phyloP scores from a whole-genome alignment of 2,888 invertebrate species.

The Lepeophtheirus nordmannii region DNA sequence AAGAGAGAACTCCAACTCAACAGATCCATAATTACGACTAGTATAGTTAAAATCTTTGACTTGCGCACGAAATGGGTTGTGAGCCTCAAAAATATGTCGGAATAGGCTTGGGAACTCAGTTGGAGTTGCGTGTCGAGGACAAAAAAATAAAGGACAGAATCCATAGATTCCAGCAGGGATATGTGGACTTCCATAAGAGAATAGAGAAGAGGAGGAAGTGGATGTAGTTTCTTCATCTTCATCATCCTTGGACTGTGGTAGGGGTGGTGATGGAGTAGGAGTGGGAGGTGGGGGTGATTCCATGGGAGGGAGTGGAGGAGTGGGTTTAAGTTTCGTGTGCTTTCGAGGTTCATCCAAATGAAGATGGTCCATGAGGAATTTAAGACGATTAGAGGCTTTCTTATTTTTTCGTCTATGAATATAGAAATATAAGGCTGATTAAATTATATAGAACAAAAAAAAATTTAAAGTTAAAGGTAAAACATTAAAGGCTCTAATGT shows the following conservation, averaged over 20 bases:
- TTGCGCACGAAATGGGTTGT: not conserved
- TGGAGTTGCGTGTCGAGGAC: not conserved
- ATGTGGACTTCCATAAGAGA: not conserved
- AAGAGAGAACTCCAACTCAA: not conserved
- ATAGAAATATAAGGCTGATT: too few species aligned
- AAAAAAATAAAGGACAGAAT: not conserved
- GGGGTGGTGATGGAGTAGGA: not conserved
- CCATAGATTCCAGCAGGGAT: not conserved
- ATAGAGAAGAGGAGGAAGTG: not conserved
- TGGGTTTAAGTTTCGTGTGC: too few species aligned
- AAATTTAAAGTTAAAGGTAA: too few species aligned
- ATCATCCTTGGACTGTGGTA: not conserved
- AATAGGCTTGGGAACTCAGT: not conserved
- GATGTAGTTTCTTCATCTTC: not conserved
- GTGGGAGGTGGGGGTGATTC: not conserved
- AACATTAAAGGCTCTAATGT: too few species aligned
- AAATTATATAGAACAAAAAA: too few species aligned
- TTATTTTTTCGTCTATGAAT: not conserved
- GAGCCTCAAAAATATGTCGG: not conserved
- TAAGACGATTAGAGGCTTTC: not conserved
- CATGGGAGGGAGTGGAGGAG: not conserved
- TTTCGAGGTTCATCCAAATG: not conserved
- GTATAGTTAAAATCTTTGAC: not conserved
- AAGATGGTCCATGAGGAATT: not conserved
- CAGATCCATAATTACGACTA: not conserved